Conservation (phyloP, 1,140 invertebrate genomes). For the Coenobita brevimanus region DNA sequence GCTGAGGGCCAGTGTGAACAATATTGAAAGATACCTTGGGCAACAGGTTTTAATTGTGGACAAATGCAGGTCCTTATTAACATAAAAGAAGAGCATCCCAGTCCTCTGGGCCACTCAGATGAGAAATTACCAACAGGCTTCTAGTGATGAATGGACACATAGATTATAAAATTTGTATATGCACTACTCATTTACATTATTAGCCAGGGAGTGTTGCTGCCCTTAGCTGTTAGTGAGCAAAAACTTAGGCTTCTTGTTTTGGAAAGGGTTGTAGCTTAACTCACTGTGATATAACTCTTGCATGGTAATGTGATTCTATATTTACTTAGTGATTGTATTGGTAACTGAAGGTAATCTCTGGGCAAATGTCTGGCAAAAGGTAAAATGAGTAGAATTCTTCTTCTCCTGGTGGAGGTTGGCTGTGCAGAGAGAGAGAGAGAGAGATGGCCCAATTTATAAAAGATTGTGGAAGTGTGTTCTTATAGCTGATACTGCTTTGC, state of each 20-base stretch:
- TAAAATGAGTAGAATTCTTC: too few species aligned
- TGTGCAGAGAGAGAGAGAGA: too few species aligned
- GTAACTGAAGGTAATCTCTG: conserved; percentile 60
- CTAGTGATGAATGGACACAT: not conserved
- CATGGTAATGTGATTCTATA: conserved; percentile 66
- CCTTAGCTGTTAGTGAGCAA: conserved; percentile 57
- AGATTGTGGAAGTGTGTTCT: conserved; percentile 44
- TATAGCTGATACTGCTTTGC: conserved; percentile 21
- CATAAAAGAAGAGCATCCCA: too few species aligned
- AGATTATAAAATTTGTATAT: not conserved
- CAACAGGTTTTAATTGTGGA: too few species aligned
- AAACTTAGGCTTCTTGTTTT: conserved; percentile 63
- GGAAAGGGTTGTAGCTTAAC: conserved; percentile 65
- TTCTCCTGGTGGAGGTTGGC: too few species aligned
- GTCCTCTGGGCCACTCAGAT: too few species aligned
- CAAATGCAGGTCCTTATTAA: too few species aligned
- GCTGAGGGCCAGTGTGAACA: too few species aligned
- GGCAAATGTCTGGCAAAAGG: conserved; percentile 43
- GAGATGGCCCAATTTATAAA: too few species aligned
- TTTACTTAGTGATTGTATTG: conserved; percentile 61
- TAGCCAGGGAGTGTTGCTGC: conserved; percentile 36
- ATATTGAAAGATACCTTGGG: too few species aligned
- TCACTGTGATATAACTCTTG: conserved; percentile 65
- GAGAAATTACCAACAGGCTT: not conserved
- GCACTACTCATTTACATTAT: not conserved